These are phyloP conservation scores for Hippopotamus amphibius DNA, from an alignment of 2,113 vertebrate genomes.

Conservation along the genomic window DNA sequence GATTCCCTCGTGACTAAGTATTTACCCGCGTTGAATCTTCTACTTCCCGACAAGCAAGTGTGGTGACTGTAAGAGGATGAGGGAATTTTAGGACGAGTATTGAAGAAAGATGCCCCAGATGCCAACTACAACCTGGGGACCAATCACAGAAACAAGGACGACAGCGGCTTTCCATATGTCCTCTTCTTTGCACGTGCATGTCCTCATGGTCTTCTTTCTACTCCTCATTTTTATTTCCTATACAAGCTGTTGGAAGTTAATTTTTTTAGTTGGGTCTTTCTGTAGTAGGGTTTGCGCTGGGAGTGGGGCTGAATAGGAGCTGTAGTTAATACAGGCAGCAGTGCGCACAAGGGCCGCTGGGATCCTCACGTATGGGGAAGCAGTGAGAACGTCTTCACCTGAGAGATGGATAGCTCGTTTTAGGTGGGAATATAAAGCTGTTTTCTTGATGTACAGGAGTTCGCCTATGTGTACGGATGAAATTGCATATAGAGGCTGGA, in stretches of 20 bases:
- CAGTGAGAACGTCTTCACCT: neutral
- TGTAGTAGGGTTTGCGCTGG: neutral
- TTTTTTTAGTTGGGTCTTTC: neutral
- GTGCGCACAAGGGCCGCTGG: no score
- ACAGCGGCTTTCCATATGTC: neutral
- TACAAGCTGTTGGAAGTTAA: neutral
- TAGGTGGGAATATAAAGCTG: neutral
- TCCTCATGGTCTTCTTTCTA: neutral
- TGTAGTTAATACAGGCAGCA: neutral
- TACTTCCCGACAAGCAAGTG: neutral
- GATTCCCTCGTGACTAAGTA: neutral
- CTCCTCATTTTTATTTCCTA: neutral
- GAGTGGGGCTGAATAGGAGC: no score
- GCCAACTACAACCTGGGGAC: neutral
- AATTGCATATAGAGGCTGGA: neutral
- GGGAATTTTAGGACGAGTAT: neutral
- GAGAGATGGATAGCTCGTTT: neutral
- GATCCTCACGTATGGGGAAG: neutral
- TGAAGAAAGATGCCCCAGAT: neutral
- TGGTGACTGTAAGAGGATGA: neutral
- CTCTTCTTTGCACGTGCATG: neutral
- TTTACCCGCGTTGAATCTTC: neutral
- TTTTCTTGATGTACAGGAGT: neutral
- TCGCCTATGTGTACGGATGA: neutral
- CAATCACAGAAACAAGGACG: neutral